phyloP scores from a whole-genome alignment of 2,888 invertebrate genomes.

The Danaus chrysippus region DNA sequence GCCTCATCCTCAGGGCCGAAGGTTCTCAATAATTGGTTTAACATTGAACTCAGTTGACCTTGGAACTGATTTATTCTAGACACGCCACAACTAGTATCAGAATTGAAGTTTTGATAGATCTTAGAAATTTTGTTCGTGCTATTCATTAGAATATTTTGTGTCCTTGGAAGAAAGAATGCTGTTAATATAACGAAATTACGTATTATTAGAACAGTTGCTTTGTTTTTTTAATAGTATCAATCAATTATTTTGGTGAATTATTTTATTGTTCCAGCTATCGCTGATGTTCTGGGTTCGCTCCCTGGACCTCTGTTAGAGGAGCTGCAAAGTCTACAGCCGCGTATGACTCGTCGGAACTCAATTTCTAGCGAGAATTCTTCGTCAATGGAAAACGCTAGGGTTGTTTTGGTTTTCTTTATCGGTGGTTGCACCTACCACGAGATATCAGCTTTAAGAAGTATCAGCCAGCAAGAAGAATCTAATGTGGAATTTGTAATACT shows the following conservation, averaged over 20 bases:
- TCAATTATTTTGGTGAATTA: too few species aligned
- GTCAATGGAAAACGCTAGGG: conserved; percentile 79
- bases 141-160: too few species aligned
- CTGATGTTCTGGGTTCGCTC: conserved; percentile 89
- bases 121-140: too few species aligned
- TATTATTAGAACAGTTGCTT: too few species aligned
- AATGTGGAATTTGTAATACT: conserved; percentile 94
- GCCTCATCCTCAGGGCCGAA: too few species aligned
- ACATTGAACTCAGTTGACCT: not conserved
- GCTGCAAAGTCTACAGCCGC: conserved; percentile 79
- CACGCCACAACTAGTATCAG: not conserved
- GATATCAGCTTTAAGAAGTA: conserved; percentile 86
- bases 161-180: too few species aligned
- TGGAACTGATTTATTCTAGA: conserved; percentile 2
- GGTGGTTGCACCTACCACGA: conserved; percentile 99
- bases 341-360: conserved; percentile 77
- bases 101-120: too few species aligned
- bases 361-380: conserved; percentile 80
- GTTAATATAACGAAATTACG: too few species aligned
- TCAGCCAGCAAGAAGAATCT: conserved; percentile 87
- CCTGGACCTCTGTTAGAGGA: conserved; percentile 89
- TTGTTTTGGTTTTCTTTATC: conserved; percentile 95
- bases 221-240: too few species aligned
- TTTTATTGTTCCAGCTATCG: conserved; percentile 77
- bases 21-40: not conserved